Evolutionary conservation across 2,888 invertebrate genomes (phyloP).

Genomic region (Sarcophaga variegata): DNA sequence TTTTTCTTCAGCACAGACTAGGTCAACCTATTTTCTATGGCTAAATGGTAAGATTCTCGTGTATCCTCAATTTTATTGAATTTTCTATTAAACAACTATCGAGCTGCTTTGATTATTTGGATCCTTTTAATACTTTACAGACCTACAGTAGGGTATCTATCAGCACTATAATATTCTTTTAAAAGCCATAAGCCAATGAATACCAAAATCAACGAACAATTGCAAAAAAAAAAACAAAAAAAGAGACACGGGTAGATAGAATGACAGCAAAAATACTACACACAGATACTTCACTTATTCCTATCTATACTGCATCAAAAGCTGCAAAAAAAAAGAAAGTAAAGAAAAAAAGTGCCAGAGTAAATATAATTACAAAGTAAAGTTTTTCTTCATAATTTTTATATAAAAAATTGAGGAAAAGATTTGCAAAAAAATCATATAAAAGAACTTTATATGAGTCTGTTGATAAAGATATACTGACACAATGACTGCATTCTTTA

Average conservation of each 20-base stretch:
- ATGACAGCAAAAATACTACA: not conserved
- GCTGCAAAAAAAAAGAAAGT: slow-evolving; percentile 11
- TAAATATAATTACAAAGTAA: slow-evolving; percentile 50
- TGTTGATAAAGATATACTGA: slow-evolving; percentile 1
- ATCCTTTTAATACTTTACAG: too few relatives aligned
- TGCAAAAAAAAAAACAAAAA: not conserved
- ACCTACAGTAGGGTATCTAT: too few relatives aligned
- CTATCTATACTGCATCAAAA: slow-evolving; percentile 18
- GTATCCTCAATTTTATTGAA: too few relatives aligned
- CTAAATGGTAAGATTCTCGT: too few relatives aligned
- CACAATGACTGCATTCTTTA: slow-evolving; percentile 48
- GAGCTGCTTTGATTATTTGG: too few relatives aligned
- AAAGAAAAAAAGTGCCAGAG: not conserved
- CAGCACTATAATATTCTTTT: not conserved
- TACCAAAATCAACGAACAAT: slow-evolving; percentile 18
- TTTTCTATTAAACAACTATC: too few relatives aligned
- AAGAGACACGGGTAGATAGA: not conserved
- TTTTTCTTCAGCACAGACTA: too few relatives aligned
- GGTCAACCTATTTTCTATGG: too few relatives aligned
- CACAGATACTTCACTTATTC: slow-evolving; percentile 17
- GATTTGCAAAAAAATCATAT: not conserved
- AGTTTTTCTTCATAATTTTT: slow-evolving; percentile 44
- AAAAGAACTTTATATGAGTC: not conserved
- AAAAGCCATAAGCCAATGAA: slow-evolving; percentile 38
- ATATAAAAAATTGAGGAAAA: slow-evolving; percentile 22